These are phyloP conservation scores for Drosophila micromelanica DNA, from an alignment of 1,140 invertebrate genomes.

Conservation along the genomic window DNA sequence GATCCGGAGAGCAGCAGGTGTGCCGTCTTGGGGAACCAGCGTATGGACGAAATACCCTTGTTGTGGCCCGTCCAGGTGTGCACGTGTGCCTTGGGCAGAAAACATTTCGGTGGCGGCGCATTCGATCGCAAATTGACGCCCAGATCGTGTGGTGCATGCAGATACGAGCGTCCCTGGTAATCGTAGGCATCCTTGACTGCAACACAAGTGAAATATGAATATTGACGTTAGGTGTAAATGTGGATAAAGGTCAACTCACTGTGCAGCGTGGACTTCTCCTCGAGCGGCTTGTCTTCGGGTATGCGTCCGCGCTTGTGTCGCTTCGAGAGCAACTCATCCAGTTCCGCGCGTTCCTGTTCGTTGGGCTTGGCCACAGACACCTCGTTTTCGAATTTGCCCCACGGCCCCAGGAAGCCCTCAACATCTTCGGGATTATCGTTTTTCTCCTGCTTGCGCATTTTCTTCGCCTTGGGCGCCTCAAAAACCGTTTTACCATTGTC, in stretches of 20 bases:
- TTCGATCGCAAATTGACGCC: conserved; percentile 97
- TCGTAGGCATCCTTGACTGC: conserved; percentile 96
- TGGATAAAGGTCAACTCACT: conserved; percentile 87
- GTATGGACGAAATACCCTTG: conserved; percentile 97
- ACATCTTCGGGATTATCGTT: conserved; percentile 97
- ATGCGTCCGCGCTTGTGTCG: conserved; percentile 92
- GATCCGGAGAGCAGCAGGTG: conserved; percentile 97
- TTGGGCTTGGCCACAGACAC: conserved; percentile 93
- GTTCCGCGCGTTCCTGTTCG: conserved; percentile 95
- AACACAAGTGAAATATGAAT: conserved; percentile 63
- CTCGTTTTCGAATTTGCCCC: conserved; percentile 98
- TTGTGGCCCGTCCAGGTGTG: conserved; percentile 99
- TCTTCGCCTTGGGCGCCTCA: conserved; percentile 90
- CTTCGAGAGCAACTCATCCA: conserved; percentile 98
- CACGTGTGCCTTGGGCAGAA: conserved; percentile 98
- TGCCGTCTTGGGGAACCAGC: conserved; percentile 97
- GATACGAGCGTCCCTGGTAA: conserved; percentile 98
- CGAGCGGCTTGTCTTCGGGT: conserved; percentile 94
- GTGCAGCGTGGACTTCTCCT: conserved; percentile 98
- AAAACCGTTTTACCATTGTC: conserved; percentile 94
- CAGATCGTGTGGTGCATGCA: conserved; percentile 97
- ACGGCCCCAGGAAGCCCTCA: conserved; percentile 98
- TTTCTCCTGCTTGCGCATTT: conserved; percentile 95
- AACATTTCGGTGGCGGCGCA: conserved; percentile 96
- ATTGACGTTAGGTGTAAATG: background rate